Evolutionary conservation across 92 coral and sea anemone genomes (phyloP).

Genomic region (Zoanthus sociatus): DNA sequence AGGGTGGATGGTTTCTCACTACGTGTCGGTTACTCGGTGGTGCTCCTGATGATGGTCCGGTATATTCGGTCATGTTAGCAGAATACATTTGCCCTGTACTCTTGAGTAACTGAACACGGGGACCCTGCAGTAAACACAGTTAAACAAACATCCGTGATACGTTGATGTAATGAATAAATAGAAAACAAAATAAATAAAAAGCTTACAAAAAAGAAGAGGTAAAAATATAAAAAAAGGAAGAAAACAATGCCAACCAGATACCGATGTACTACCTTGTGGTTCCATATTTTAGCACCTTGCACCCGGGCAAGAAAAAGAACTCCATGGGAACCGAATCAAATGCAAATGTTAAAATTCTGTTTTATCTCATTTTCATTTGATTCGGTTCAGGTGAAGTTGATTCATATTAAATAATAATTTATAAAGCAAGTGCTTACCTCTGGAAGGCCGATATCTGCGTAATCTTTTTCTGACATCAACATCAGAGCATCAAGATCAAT

Average conservation of each 20-base stretch:
- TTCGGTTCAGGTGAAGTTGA: no score
- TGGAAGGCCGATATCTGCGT: slow-evolving; percentile 97
- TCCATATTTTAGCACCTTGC: no score
- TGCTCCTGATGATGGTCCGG: slow-evolving; percentile 21
- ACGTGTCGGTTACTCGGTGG: slow-evolving; percentile 42
- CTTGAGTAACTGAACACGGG: slow-evolving; percentile 44
- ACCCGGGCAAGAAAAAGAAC: no score
- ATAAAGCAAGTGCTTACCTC: slow-evolving; percentile 67
- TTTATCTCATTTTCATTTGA: no score
- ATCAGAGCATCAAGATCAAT: slow-evolving; percentile 97
- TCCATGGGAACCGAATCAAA: neutral
- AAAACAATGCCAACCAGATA: neutral
- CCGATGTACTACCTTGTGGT: no score
- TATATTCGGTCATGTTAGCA: slow-evolving; percentile 26
- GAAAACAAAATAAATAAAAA: neutral
- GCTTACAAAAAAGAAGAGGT: neutral
- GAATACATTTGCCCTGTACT: slow-evolving; percentile 43
- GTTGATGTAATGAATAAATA: neutral
- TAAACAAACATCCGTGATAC: neutral
- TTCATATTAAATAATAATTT: neutral
- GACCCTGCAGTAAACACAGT: slow-evolving; percentile 12
- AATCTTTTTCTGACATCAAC: slow-evolving; percentile 99
- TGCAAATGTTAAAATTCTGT: neutral
- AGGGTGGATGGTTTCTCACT: slow-evolving; percentile 44
- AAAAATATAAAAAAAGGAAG: neutral